These are phyloP conservation scores for Drosophila burlai DNA, from an alignment of 1,140 invertebrate genomes.

Conservation along the genomic window DNA sequence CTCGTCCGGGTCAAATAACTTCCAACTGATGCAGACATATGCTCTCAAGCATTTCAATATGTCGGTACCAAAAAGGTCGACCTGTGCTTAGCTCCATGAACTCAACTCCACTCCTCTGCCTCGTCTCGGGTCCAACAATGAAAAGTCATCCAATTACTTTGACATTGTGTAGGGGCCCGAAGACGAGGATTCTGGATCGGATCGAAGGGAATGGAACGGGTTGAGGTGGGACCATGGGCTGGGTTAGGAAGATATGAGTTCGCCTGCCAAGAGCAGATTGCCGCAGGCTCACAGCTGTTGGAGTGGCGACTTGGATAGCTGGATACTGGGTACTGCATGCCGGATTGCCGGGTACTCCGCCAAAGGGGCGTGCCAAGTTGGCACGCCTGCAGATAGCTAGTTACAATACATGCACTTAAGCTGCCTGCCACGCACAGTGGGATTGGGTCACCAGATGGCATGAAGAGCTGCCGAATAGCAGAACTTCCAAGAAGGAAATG, in stretches of 20 bases:
- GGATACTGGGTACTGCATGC: slow-evolving; percentile 19
- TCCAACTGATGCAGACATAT: slow-evolving; percentile 70
- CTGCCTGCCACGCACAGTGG: slow-evolving; percentile 50
- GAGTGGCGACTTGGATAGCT: slow-evolving; percentile 45
- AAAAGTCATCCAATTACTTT: slow-evolving; percentile 82
- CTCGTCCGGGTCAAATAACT: slow-evolving; percentile 25
- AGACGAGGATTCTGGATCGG: slow-evolving; percentile 18
- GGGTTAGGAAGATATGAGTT: slow-evolving; percentile 17
- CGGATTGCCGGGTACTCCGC: slow-evolving; percentile 33
- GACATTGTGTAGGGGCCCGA: slow-evolving; percentile 62
- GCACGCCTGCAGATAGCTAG: slow-evolving; percentile 73
- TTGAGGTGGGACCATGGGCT: slow-evolving; percentile 15
- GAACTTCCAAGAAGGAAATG: not conserved
- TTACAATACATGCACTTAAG: slow-evolving; percentile 69
- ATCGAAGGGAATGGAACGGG: slow-evolving; percentile 1
- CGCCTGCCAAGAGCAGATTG: slow-evolving; percentile 41
- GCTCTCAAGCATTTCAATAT: slow-evolving; percentile 68
- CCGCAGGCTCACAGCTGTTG: slow-evolving; percentile 53
- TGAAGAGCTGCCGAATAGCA: not conserved
- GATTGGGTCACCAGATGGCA: slow-evolving; percentile 12
- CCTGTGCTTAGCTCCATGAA: slow-evolving; percentile 6
- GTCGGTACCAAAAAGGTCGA: slow-evolving; percentile 41
- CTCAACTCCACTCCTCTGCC: slow-evolving; percentile 1
- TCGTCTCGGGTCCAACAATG: slow-evolving; percentile 33
- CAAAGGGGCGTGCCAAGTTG: slow-evolving; percentile 48